Percentiles rank a stretch among this genome's conserved stretches.
These are phyloP conservation scores for Oreocharis arfaki DNA, from an alignment of 2,113 vertebrate genomes.

Conservation along the genomic window DNA sequence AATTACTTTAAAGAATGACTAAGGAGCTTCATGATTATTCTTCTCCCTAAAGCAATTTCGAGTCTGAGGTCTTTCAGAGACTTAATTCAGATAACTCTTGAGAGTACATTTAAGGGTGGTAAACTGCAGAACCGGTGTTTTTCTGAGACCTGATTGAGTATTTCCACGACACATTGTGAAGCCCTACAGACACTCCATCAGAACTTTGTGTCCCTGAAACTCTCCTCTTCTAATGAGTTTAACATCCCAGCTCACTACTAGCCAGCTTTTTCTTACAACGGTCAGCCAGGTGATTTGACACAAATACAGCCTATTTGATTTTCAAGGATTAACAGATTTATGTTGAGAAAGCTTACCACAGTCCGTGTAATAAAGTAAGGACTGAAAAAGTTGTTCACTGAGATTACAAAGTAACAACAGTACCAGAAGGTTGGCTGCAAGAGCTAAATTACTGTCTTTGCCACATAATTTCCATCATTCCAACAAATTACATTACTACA, in stretches of 20 bases:
- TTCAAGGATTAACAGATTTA: not conserved
- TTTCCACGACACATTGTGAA: not conserved
- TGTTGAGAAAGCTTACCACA: not conserved
- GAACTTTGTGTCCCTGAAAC: not conserved
- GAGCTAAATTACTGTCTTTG: not conserved
- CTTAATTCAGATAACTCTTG: not conserved
- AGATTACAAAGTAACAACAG: not conserved
- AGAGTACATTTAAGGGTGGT: not conserved
- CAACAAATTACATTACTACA: not conserved
- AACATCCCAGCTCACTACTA: not conserved
- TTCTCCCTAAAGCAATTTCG: not conserved
- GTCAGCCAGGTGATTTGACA: not conserved
- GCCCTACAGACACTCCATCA: not conserved
- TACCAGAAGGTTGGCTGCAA: not conserved
- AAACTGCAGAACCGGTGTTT: not conserved
- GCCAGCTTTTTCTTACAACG: not conserved
- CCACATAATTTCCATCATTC: not conserved
- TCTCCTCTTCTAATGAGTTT: not conserved
- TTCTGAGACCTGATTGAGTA: not conserved
- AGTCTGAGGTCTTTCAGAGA: not conserved
- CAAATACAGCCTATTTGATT: not conserved
- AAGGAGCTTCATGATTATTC: not conserved
- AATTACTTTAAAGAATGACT: not conserved
- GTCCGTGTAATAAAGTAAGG: not conserved
- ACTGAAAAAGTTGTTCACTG: not conserved